A percentile compares a stretch with the other conserved stretches of the same genome.
Evolutionary conservation across 2,797 vertebrate species (phyloP).

Genomic region (Pteronotus mesoamericanus): DNA sequence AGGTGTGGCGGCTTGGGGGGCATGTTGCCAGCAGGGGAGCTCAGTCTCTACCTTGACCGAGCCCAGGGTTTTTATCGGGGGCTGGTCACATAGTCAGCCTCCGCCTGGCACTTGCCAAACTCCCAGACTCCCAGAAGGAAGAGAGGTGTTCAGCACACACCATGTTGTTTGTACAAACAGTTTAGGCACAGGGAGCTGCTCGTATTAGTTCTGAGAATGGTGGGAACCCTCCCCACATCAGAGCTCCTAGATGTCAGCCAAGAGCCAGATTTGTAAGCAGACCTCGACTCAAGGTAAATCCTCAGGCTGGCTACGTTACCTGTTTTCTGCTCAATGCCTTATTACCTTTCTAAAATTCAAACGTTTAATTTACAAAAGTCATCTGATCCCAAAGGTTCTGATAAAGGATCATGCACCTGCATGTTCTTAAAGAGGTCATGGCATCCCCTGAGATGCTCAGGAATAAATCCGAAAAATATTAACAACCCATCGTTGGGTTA

Average conservation of each 20-base stretch:
- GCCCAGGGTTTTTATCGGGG: not conserved
- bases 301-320: not conserved
- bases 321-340: not conserved
- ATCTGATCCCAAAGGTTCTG: not conserved
- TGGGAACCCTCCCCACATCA: not conserved
- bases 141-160: not conserved
- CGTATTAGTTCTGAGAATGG: not conserved
- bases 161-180: not conserved
- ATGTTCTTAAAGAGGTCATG: not conserved
- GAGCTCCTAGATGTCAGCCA: not conserved
- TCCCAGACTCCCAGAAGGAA: not conserved
- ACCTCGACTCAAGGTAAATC: not conserved
- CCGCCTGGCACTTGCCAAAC: not conserved
- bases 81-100: not conserved
- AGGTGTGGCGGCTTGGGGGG: accelerated
- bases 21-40: not conserved
- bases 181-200: not conserved
- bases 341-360: not conserved
- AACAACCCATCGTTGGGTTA: accelerated
- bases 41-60: too few species aligned
- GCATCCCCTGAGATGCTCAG: not conserved
- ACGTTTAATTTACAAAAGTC: not conserved
- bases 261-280: not conserved
- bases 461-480: not conserved
- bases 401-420: not conserved